Base-by-base conservation (phyloP, 2,888 invertebrate species). In the Yponomeuta sedellus region DNA sequence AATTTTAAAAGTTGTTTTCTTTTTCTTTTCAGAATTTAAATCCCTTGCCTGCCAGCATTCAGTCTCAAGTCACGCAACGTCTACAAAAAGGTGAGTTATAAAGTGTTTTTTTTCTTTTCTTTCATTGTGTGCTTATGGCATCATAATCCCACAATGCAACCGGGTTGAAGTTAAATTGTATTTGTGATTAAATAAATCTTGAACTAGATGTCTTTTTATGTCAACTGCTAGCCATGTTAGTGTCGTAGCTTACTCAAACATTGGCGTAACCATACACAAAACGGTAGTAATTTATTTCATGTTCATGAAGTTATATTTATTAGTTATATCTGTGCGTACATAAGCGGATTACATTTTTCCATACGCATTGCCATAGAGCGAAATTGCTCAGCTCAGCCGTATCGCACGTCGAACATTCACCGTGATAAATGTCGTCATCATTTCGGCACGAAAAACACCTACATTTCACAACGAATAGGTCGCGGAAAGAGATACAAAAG, bases 391-490 rank as follows among this genome's bases (percentile, higher is more conserved):
- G 44, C 44, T 19, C 22, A 10, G 19, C 22, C 58, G 58, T 58
- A 58, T 58, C 58, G 19, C 58, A 22, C 58, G 58, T 58, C 58
- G 58, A 58, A 58, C 58, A 20, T 19, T 58, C 20, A 19, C 8
- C 58, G 19, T 58, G 58, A 58, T 58, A 58, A 58, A 58, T 58
- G 58, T 22, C 22, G 58, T 58, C 58, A 58, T 58, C 58, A 58
- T 19, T 19, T 22, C 58, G 58, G 58, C 58, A 22, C 58, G 58
- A 22, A 22, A 58, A 58, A 58, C 58, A 58, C 58, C 58, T 58
- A 58, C 58, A 58, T 58, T 58, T 58, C 58, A 58, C 44, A 58
- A 58, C 58, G 58, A 58, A 58, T 6, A 19, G 58, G 58, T 58
- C 58, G 58, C 19, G 58, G 22, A 58, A 58, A 58, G 22, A 58